phyloP scores from a whole-genome alignment of 2,888 invertebrate genomes.

The Scaptodrosophila latifasciaeformis region DNA sequence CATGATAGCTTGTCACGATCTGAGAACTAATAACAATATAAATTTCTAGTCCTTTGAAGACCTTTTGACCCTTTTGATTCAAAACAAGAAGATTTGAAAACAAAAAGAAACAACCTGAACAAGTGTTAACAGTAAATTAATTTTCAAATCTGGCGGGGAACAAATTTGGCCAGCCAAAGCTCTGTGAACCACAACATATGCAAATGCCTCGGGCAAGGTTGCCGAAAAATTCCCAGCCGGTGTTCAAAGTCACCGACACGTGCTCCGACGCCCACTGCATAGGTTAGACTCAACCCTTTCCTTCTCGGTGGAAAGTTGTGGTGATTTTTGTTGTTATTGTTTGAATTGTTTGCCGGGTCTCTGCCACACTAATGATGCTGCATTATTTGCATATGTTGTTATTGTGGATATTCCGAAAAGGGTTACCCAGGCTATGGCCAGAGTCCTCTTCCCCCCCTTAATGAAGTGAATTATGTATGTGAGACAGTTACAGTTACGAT shows the following conservation, averaged over 20 bases:
- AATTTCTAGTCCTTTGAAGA: no score
- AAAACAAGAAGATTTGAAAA: no score
- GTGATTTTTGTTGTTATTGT: conserved; percentile 15
- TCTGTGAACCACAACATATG: conserved; percentile 54
- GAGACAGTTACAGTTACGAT: conserved; percentile 50
- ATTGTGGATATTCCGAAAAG: conserved; percentile 24
- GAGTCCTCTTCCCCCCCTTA: conserved; percentile 26
- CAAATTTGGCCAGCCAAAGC: conserved; percentile 15
- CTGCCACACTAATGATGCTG: conserved; percentile 55
- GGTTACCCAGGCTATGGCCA: conserved; percentile 30
- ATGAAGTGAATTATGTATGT: conserved; percentile 60
- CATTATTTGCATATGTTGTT: conserved; percentile 64
- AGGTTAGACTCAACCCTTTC: conserved; percentile 55
- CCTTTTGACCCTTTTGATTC: no score
- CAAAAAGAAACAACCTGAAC: no score
- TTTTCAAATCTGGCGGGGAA: no score
- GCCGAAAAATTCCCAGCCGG: conserved; percentile 19
- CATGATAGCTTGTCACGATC: no score
- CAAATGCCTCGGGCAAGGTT: conserved; percentile 28
- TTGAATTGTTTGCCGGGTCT: background rate
- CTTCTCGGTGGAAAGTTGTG: background rate
- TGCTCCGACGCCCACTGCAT: conserved; percentile 36
- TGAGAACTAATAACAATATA: no score
- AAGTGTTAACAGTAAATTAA: no score
- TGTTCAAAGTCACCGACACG: conserved; percentile 37